A percentile compares a stretch with the other conserved stretches of the same genome.
Conservation (phyloP, 2,888 invertebrate genomes). For the Tigriopus californicus region DNA sequence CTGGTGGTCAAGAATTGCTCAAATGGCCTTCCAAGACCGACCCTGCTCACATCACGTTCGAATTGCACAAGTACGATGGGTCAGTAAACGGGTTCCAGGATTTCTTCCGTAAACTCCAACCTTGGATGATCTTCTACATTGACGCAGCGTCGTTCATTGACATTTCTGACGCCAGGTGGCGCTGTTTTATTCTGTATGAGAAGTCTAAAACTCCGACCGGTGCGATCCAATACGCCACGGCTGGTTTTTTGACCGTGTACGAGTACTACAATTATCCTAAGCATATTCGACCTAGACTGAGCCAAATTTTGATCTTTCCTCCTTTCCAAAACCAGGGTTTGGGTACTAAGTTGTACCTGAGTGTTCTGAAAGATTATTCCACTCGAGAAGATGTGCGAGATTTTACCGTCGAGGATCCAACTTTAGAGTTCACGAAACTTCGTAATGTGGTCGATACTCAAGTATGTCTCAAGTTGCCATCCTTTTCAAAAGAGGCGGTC, state of each 20-base stretch:
- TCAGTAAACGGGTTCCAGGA: not conserved
- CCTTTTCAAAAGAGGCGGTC: too few species aligned
- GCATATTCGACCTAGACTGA: slow-evolving; percentile 67
- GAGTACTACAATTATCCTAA: slow-evolving; percentile 84
- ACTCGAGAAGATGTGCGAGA: slow-evolving; percentile 39
- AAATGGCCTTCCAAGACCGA: slow-evolving; percentile 26
- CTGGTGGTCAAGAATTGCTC: too few species aligned
- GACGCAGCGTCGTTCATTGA: slow-evolving; percentile 91
- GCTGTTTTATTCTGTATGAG: slow-evolving; percentile 40
- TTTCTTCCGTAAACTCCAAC: slow-evolving; percentile 40
- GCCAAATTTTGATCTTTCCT: slow-evolving; percentile 81
- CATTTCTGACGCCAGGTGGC: slow-evolving; percentile 76
- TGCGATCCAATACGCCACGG: slow-evolving; percentile 46
- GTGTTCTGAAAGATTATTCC: slow-evolving; percentile 39
- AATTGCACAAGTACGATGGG: slow-evolving; percentile 17
- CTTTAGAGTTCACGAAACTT: too few species aligned
- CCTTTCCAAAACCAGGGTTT: slow-evolving; percentile 70
- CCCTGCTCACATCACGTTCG: not conserved
- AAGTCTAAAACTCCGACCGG: slow-evolving; percentile 26
- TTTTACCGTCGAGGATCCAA: slow-evolving; percentile 40
- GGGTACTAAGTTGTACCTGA: slow-evolving; percentile 52
- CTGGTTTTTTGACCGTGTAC: slow-evolving; percentile 78
- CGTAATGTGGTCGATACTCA: too few species aligned
- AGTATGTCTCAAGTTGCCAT: too few species aligned
- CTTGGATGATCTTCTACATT: slow-evolving; percentile 82